Conservation (phyloP, 2,113 vertebrate genomes). For the Pampusana beccarii region DNA sequence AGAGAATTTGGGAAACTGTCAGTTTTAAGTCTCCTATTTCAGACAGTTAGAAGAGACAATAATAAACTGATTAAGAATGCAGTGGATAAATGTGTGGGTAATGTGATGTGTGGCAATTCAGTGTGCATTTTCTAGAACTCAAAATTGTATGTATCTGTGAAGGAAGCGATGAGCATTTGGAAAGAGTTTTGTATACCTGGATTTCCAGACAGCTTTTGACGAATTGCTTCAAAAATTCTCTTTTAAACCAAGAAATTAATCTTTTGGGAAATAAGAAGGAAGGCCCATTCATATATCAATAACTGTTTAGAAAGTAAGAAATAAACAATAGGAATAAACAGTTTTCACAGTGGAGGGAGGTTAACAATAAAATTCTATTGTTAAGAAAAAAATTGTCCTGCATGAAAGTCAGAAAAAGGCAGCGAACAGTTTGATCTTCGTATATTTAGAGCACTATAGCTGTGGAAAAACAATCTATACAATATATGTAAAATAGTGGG, state of each 20-base stretch:
- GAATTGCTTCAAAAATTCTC: not conserved
- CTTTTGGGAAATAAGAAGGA: not conserved
- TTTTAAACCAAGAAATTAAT: not conserved
- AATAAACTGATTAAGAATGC: not conserved
- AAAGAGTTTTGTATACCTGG: not conserved
- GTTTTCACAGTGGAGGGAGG: not conserved
- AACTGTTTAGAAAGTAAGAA: not conserved
- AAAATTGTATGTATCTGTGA: not conserved
- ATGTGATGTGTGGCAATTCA: not conserved
- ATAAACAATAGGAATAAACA: not conserved
- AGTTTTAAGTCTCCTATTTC: not conserved
- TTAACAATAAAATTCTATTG: not conserved
- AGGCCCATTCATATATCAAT: not conserved
- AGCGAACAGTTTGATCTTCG: not conserved
- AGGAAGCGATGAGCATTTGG: not conserved
- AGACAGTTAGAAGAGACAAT: not conserved
- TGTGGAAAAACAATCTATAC: not conserved
- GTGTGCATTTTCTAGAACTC: not conserved
- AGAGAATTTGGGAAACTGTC: not conserved
- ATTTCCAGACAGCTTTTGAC: not conserved
- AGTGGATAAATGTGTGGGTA: not conserved
- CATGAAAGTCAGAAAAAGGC: not conserved
- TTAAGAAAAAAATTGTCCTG: not conserved
- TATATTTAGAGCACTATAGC: not conserved
- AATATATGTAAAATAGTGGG: not conserved